Conservation (phyloP, 2,797 vertebrate species). For the Dermochelys coriacea region DNA sequence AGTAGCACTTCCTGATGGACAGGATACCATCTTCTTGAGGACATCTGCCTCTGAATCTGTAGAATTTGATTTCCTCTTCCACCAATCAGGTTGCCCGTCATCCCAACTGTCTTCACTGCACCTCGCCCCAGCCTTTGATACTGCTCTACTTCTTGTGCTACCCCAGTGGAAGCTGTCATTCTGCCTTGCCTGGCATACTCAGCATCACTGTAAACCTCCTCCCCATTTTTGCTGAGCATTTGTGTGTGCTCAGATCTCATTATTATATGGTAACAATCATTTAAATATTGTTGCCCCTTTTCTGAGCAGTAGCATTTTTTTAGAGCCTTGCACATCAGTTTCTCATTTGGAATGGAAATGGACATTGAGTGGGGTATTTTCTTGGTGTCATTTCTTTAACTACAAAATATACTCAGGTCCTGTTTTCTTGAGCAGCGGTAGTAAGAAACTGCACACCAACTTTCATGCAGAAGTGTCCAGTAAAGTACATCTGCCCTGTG, state of each 20-base stretch:
- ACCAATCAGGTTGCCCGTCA: neutral
- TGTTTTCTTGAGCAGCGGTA: neutral
- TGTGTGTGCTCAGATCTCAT: accelerated
- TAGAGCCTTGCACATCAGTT: neutral
- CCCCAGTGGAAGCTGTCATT: neutral
- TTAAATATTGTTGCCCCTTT: neutral
- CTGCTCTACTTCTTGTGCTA: neutral
- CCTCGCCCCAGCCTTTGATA: neutral
- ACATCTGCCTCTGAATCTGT: neutral
- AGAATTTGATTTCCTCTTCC: neutral
- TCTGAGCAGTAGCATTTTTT: neutral
- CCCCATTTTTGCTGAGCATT: accelerated
- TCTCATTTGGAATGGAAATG: neutral
- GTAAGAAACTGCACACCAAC: neutral
- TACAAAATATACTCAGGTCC: neutral
- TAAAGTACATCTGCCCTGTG: neutral
- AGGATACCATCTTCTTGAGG: neutral
- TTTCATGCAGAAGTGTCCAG: neutral
- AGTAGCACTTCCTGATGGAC: neutral
- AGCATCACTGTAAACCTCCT: neutral
- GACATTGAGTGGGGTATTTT: neutral
- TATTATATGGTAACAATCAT: neutral
- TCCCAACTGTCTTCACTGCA: neutral
- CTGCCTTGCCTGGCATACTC: neutral
- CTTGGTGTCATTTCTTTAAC: neutral